Base-by-base conservation (phyloP, 2,888 invertebrate species). In the Nemoura dubitans region DNA sequence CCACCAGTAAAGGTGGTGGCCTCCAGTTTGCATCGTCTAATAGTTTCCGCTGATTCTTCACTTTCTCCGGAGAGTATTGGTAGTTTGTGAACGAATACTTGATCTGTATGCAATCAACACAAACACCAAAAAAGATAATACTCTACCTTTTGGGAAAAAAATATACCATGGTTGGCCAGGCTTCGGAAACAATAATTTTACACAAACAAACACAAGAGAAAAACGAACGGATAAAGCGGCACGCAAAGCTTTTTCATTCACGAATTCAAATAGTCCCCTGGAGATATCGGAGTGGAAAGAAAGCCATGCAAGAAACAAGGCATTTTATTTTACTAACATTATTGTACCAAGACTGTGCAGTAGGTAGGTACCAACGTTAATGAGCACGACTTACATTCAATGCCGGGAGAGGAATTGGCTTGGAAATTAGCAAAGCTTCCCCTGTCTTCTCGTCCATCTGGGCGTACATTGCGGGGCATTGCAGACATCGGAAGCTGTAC, bases 401-500 rank as follows among this genome's bases (percentile, higher is more conserved):
- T 28, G 96, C 96, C 88, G 96, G 95, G 89, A 96, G 93, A 76
- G 96, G 96, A 89, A 94, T 94, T 83, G 93, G 92, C 90, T 93
- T 92, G 83, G 92, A 91, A 88, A 92, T 91, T 89, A 91, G 90
- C 85, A 92, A 89, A 86, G 92, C 92, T 92, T 95, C 94, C 90
- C 94, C 92, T 90, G 93, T 92, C 93, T 93, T 92, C 91, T 94
- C 92, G 89, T 95, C 95, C 90, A 94, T 93, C 90, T 94, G 93
- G 43, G 92, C 92, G 90, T 93, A 93, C 90, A 94, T 92, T 92
- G 93, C 93, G 78, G 95, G 94, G 90, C 95, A 95, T 92, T 95
- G 94, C 87, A 95, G 91, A 90, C 94, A 94, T 85, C 94, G 93
- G 91, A 96, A 96, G 91, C 93, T 95, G 93, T 96, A 96, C 90